These are phyloP conservation scores for Vicugna pacos DNA, from an alignment of 2,113 vertebrate species.

Conservation along the genomic window DNA sequence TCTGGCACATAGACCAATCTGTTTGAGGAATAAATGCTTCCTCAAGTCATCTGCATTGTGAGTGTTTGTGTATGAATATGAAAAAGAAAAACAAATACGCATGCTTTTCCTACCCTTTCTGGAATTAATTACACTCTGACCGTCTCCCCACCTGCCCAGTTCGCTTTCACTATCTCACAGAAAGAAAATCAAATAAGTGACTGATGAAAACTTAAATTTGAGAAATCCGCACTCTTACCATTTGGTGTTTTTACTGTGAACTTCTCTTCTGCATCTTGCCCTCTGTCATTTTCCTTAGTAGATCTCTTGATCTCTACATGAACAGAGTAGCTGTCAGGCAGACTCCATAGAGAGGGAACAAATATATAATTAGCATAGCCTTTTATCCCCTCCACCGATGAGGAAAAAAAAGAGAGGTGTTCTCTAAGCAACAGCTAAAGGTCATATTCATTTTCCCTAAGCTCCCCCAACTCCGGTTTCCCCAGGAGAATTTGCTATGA, in stretches of 20 bases:
- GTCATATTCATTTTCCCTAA: conserved; percentile 57
- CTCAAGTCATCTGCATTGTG: not conserved
- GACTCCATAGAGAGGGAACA: not conserved
- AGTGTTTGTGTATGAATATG: not conserved
- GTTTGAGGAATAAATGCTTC: conserved; percentile 23
- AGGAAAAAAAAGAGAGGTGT: not conserved
- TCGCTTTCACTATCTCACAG: not conserved
- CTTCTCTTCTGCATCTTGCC: not conserved
- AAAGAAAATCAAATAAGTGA: conserved; percentile 1
- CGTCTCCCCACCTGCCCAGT: not conserved
- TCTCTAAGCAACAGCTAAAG: conserved; percentile 52
- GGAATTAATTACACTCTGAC: not conserved
- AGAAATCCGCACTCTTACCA: not conserved
- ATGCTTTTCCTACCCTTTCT: not conserved
- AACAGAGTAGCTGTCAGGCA: not conserved
- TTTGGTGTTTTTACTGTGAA: not conserved
- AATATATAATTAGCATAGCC: conserved; percentile 51
- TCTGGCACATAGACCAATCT: not conserved
- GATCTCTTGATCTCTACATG: not conserved
- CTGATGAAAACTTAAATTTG: not conserved
- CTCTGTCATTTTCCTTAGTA: not conserved
- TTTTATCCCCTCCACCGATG: conserved; percentile 27
- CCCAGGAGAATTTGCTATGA: conserved; percentile 50
- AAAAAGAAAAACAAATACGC: not conserved
- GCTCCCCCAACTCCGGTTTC: not conserved